Conservation (phyloP, 2,888 invertebrate genomes). For the Mesorhabditis spiculigera region DNA sequence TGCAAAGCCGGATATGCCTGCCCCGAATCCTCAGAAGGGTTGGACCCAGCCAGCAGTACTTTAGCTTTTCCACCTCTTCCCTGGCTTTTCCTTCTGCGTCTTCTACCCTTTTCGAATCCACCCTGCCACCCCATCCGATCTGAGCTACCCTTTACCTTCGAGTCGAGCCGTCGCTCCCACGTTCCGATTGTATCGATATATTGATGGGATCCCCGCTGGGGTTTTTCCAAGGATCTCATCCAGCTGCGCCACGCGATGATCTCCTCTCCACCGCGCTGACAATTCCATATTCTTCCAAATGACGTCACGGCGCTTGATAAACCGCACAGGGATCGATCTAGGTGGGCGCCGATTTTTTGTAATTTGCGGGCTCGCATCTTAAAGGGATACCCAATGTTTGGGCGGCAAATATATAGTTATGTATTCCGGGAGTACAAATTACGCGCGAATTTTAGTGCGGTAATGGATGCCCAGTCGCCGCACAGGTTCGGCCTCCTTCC, state of each 20-base stretch:
- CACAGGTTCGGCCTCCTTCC: no score
- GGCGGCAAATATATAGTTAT: no score
- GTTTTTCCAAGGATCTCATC: not conserved
- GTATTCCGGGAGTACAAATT: no score
- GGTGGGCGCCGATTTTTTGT: no score
- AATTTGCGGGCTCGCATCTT: no score
- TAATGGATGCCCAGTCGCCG: no score
- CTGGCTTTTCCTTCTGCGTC: not conserved
- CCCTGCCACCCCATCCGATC: not conserved
- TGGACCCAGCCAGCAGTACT: no score
- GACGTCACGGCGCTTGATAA: not conserved
- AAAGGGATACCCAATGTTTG: no score
- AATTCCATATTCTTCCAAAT: not conserved
- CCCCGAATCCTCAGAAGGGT: no score
- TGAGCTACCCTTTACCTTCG: not conserved
- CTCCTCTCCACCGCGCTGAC: not conserved
- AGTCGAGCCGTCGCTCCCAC: not conserved
- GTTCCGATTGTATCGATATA: not conserved
- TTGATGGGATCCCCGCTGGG: not conserved
- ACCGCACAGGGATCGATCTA: not conserved
- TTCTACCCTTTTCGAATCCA: not conserved
- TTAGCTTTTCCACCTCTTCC: no score
- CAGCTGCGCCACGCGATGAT: not conserved
- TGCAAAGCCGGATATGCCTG: no score
- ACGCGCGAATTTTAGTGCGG: no score